phyloP scores from a whole-genome alignment of 2,888 invertebrate species.

The Kuschelorhynchus macadamiae region DNA sequence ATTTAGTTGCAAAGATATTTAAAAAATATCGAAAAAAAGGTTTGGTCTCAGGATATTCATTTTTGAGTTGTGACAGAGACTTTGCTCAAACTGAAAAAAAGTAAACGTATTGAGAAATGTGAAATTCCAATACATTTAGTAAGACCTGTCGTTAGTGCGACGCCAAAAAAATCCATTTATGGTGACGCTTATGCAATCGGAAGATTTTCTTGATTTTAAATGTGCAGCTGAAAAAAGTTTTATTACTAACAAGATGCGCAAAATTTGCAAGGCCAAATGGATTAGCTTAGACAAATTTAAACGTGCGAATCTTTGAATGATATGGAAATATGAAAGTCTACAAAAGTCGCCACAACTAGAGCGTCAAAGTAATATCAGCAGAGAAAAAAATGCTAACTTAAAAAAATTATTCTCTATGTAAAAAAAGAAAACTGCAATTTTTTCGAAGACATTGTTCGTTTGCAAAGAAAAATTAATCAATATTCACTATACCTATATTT shows the following conservation, averaged over 20 bases:
- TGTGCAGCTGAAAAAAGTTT: too few relatives aligned
- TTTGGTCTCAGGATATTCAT: slow-evolving; percentile 23
- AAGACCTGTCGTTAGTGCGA: neutral
- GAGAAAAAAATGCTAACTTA: slow-evolving; percentile 10
- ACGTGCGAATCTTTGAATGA: slow-evolving; percentile 8
- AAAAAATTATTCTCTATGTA: too few relatives aligned
- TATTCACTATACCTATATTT: too few relatives aligned
- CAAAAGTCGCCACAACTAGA: slow-evolving; percentile 8
- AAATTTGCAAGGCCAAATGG: slow-evolving; percentile 17
- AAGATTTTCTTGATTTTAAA: too few relatives aligned
- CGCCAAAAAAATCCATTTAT: slow-evolving; percentile 12
- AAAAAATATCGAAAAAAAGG: slow-evolving; percentile 18
- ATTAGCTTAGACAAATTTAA: slow-evolving; percentile 1
- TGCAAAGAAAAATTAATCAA: too few relatives aligned
- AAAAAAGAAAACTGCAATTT: too few relatives aligned
- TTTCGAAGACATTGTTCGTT: too few relatives aligned
- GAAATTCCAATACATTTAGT: slow-evolving; percentile 3
- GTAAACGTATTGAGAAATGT: slow-evolving; percentile 9
- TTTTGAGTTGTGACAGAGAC: slow-evolving; percentile 27
- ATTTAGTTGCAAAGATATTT: too few relatives aligned
- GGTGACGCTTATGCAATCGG: neutral
- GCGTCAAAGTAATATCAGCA: slow-evolving; percentile 18
- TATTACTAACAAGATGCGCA: neutral
- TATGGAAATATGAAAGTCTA: slow-evolving; percentile 17
- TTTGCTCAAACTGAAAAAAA: slow-evolving; percentile 24